A percentile compares a stretch with the other conserved stretches of the same genome.
phyloP scores from a whole-genome alignment of 2,888 invertebrate species.

The Cantharis flavilabris region DNA sequence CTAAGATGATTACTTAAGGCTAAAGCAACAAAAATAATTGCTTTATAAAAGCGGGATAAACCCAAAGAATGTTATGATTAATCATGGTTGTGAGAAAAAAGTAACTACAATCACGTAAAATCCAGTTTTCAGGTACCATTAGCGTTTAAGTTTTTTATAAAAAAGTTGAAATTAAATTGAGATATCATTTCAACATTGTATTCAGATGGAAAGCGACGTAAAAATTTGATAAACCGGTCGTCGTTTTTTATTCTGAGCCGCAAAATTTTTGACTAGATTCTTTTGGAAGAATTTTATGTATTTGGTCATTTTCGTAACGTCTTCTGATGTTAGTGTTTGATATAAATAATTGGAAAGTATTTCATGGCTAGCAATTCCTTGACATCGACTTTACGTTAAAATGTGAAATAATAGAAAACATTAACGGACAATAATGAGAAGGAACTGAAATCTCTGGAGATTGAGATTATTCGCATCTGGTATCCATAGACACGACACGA shows the following conservation, averaged over 20 bases:
- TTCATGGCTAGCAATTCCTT: not conserved
- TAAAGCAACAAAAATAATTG: not conserved
- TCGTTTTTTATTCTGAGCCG: not conserved
- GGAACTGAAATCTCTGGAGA: conserved; percentile 11
- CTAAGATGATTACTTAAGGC: too few relatives aligned
- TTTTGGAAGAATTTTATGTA: not conserved
- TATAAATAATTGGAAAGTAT: not conserved
- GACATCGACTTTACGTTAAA: not conserved
- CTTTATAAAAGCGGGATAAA: not conserved
- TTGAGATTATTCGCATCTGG: not conserved
- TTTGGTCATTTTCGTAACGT: not conserved
- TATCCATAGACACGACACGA: conserved; percentile 26
- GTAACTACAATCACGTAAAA: not conserved
- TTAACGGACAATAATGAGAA: conserved; percentile 12
- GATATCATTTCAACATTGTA: not conserved
- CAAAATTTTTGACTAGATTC: not conserved
- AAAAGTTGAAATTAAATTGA: too few relatives aligned
- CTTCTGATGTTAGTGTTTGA: not conserved
- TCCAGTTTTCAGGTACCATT: not conserved
- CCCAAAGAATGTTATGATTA: not conserved
- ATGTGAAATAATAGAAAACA: conserved; percentile 2
- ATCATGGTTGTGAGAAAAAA: not conserved
- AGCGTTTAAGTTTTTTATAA: not conserved
- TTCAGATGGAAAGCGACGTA: too few relatives aligned
- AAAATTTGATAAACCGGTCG: not conserved